Conservation (phyloP, 2,888 invertebrate genomes). For the Drosophila siamana region DNA sequence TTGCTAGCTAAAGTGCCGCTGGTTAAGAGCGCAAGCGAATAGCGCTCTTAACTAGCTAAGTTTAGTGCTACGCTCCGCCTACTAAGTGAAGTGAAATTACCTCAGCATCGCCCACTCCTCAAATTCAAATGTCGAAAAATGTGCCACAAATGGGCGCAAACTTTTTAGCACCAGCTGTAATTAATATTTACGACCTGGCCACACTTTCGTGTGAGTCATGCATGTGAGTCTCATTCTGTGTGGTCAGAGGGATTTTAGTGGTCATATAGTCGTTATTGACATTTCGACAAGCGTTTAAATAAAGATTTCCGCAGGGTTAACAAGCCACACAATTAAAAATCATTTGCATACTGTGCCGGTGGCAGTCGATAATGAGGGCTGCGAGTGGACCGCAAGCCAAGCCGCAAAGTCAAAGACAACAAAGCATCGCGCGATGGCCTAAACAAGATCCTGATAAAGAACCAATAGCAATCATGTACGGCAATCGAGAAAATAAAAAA, state of each 20-base stretch:
- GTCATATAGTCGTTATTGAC: slow-evolving; percentile 59
- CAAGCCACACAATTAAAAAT: slow-evolving; percentile 70
- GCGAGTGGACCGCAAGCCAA: slow-evolving; percentile 40
- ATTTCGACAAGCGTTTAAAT: slow-evolving; percentile 61
- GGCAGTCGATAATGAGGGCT: slow-evolving; percentile 55
- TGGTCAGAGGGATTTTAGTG: slow-evolving; percentile 55
- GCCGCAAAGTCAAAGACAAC: slow-evolving; percentile 58
- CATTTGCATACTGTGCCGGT: slow-evolving; percentile 67
- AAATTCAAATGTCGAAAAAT: slow-evolving; percentile 37
- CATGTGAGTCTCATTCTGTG: slow-evolving; percentile 36
- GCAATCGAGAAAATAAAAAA: slow-evolving; percentile 45
- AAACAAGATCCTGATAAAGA: slow-evolving; percentile 79
- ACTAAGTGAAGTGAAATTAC: slow-evolving; percentile 41
- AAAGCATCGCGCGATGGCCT: slow-evolving; percentile 75
- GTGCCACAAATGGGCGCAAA: slow-evolving; percentile 67
- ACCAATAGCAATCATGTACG: slow-evolving; percentile 75
- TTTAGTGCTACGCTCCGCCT: slow-evolving; percentile 62
- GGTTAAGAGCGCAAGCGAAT: slow-evolving; percentile 12
- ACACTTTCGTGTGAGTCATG: slow-evolving; percentile 21
- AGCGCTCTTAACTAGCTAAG: slow-evolving; percentile 13
- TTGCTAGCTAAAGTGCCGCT: slow-evolving; percentile 25
- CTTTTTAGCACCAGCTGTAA: slow-evolving; percentile 36
- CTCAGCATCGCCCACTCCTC: not conserved
- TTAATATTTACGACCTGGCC: slow-evolving; percentile 44
- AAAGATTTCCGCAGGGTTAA: slow-evolving; percentile 64